Evolutionary conservation across 1,140 invertebrate genomes (phyloP).

Genomic region (Homarus americanus): DNA sequence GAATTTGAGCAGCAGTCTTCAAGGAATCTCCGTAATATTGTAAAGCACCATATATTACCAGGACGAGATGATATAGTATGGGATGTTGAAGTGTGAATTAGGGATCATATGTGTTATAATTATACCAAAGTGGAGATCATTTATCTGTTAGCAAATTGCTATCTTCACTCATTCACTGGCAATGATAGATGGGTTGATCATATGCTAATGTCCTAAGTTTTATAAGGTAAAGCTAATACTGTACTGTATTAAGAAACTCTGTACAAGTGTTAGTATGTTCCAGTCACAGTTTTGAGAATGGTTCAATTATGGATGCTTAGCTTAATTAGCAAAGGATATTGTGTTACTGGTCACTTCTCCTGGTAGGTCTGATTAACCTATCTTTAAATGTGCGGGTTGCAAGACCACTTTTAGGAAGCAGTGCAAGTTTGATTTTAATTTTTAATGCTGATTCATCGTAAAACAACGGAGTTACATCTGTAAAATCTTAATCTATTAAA

Average conservation of each 20-base stretch:
- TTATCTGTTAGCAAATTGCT: neutral
- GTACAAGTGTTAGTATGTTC: neutral
- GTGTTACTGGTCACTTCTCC: no score
- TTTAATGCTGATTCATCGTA: no score
- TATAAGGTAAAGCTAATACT: neutral
- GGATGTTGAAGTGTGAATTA: slow-evolving; percentile 31
- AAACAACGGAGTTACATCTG: no score
- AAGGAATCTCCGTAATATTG: slow-evolving; percentile 23
- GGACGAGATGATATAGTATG: slow-evolving; percentile 37
- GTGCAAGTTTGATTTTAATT: no score
- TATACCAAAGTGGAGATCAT: neutral
- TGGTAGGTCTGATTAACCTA: no score
- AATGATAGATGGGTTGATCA: neutral
- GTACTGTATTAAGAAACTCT: neutral
- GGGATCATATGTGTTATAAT: neutral
- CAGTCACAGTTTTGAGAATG: neutral
- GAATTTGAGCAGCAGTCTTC: slow-evolving; percentile 51
- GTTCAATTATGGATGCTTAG: no score
- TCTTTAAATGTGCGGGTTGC: no score
- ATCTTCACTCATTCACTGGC: neutral
- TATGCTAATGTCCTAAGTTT: neutral
- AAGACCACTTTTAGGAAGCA: no score
- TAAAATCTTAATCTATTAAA: no score
- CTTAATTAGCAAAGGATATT: no score
- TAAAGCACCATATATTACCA: slow-evolving; percentile 48